These are phyloP conservation scores for Suricata suricatta DNA, from an alignment of 2,113 vertebrate genomes.

Conservation along the genomic window DNA sequence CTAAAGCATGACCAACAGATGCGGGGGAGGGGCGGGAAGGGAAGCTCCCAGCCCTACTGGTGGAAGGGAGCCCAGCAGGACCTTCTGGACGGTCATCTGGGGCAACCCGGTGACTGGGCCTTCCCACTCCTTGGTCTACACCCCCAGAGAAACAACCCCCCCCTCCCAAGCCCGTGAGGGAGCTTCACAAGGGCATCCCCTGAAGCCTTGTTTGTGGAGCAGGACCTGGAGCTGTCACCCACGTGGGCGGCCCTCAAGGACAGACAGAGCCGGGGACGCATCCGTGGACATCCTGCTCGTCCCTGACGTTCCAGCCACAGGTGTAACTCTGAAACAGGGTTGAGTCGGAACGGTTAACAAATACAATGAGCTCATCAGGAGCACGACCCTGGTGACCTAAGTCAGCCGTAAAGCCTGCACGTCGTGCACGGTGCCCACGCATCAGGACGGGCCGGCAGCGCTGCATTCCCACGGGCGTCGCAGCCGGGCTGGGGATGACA, in stretches of 20 bases:
- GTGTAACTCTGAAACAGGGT: neutral
- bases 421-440: accelerated
- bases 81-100: neutral
- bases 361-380: neutral
- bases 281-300: accelerated
- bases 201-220: accelerated
- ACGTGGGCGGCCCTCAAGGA: accelerated
- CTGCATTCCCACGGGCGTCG: accelerated
- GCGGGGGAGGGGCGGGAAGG: no score
- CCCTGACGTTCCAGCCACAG: accelerated
- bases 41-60: neutral
- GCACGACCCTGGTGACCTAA: neutral
- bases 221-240: neutral
- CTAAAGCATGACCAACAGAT: neutral
- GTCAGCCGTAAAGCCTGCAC: neutral
- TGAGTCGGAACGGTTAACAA: no score
- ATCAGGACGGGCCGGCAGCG: neutral
- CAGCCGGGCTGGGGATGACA: neutral
- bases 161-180: neutral
- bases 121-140: neutral
- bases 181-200: neutral
- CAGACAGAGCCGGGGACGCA: accelerated
- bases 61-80: neutral
- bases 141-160: no score
- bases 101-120: accelerated